A percentile compares a stretch with the other conserved stretches of the same genome.
phyloP scores from a whole-genome alignment of 35 echinoderm and acorn worm species.

The Heliocidaris tuberculata region DNA sequence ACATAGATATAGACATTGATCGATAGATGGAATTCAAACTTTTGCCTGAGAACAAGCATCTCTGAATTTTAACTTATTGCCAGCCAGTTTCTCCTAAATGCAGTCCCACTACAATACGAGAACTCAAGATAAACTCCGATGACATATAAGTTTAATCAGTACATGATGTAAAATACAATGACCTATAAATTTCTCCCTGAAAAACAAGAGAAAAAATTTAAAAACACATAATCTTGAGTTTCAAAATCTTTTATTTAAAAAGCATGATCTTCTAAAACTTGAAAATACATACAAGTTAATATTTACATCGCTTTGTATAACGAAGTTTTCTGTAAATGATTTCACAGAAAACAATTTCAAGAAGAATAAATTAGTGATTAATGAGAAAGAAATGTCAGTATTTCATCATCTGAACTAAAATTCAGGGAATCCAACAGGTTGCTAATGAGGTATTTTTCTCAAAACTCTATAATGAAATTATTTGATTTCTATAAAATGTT shows the following conservation, averaged over 20 bases:
- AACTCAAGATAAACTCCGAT: too few relatives aligned
- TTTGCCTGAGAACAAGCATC: too few relatives aligned
- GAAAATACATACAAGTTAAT: constrained; percentile 19
- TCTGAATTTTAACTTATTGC: too few relatives aligned
- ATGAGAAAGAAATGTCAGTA: background rate
- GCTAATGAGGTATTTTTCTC: background rate
- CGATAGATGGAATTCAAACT: too few relatives aligned
- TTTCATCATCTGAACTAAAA: background rate
- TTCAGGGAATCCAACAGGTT: background rate
- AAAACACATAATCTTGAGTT: background rate
- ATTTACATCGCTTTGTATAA: background rate
- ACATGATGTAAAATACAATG: background rate
- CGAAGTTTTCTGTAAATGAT: background rate
- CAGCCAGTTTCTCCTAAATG: too few relatives aligned
- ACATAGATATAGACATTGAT: too few relatives aligned
- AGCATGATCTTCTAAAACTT: background rate
- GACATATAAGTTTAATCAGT: background rate
- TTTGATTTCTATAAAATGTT: background rate
- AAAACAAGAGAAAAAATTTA: background rate
- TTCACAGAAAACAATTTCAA: background rate
- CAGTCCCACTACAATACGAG: too few relatives aligned
- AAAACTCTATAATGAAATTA: background rate
- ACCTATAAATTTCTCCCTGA: background rate
- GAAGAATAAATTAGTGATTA: background rate
- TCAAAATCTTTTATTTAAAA: background rate